Evolutionary conservation across 2,888 invertebrate species (phyloP).

Genomic region (Synergus laeviventris): DNA sequence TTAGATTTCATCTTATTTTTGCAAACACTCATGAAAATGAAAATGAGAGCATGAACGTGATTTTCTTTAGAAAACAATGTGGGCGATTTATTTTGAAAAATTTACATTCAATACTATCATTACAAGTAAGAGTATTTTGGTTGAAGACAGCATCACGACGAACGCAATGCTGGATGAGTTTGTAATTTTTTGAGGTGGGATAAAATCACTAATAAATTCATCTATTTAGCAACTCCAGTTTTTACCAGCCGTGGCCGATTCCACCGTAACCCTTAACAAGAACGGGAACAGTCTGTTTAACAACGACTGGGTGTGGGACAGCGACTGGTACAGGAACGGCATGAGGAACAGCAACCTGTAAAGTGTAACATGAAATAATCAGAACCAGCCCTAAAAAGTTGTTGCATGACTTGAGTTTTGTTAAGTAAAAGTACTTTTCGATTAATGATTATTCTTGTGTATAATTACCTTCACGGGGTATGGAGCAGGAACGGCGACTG

Average conservation of each 20-base stretch:
- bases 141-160: conserved; percentile 61
- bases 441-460: no score
- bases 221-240: conserved; percentile 48
- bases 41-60: conserved; percentile 19
- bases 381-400: background rate
- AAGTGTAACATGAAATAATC: conserved; percentile 51
- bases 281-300: conserved; percentile 74
- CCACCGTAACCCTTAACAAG: conserved; percentile 58
- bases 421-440: background rate
- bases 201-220: conserved; percentile 40
- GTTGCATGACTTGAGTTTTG: background rate
- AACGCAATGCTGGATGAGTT: conserved; percentile 49
- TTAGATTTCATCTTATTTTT: background rate
- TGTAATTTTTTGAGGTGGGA: conserved; percentile 37
- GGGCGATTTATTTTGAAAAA: conserved; percentile 69
- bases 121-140: conserved; percentile 63
- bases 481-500: conserved; percentile 77
- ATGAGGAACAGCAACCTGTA: conserved; percentile 73
- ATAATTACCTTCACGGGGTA: conserved; percentile 77
- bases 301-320: conserved; percentile 80
- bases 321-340: conserved; percentile 78
- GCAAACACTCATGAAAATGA: background rate
- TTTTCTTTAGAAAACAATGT: conserved; percentile 67
- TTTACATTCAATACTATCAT: conserved; percentile 58
- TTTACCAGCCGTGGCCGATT: conserved; percentile 51